Conservation (phyloP, 1,140 invertebrate species). For the Lethocerus indicus region DNA sequence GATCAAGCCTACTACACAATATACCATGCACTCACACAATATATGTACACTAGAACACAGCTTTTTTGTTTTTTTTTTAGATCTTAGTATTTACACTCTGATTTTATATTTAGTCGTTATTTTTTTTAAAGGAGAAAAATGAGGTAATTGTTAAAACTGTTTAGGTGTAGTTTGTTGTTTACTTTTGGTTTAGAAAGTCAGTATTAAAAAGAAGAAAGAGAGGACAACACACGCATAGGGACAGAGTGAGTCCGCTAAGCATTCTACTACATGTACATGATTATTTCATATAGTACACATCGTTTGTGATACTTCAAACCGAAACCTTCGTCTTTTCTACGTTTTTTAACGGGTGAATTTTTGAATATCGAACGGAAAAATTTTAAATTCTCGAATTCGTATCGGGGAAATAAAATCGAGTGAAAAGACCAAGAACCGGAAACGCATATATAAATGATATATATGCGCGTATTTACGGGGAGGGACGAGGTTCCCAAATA, state of each 20-base stretch:
- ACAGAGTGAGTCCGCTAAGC: slow-evolving; percentile 13
- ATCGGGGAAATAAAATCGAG: no score
- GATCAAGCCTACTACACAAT: slow-evolving; percentile 16
- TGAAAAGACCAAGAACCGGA: no score
- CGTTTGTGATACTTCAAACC: no score
- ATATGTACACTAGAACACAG: slow-evolving; percentile 10
- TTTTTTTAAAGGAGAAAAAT: slow-evolving; percentile 2
- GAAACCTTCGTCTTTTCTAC: no score
- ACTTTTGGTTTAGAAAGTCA: slow-evolving; percentile 8
- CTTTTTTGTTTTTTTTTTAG: no score
- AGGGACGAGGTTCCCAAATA: no score
- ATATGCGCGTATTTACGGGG: no score
- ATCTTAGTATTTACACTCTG: slow-evolving; percentile 13
- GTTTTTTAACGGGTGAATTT: no score
- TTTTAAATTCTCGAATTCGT: no score
- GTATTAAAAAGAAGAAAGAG: slow-evolving; percentile 9
- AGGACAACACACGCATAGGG: slow-evolving; percentile 12
- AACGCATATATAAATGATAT: no score
- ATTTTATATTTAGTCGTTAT: slow-evolving; percentile 8
- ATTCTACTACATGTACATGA: slow-evolving; percentile 15
- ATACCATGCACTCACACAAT: slow-evolving; percentile 15
- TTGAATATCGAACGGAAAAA: no score
- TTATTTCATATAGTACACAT: slow-evolving; percentile 11
- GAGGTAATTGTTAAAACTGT: slow-evolving; percentile 1
- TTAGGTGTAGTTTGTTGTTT: slow-evolving; percentile 6